Base-by-base conservation (phyloP, 2,888 invertebrate species). In the Hymenopus coronatus region DNA sequence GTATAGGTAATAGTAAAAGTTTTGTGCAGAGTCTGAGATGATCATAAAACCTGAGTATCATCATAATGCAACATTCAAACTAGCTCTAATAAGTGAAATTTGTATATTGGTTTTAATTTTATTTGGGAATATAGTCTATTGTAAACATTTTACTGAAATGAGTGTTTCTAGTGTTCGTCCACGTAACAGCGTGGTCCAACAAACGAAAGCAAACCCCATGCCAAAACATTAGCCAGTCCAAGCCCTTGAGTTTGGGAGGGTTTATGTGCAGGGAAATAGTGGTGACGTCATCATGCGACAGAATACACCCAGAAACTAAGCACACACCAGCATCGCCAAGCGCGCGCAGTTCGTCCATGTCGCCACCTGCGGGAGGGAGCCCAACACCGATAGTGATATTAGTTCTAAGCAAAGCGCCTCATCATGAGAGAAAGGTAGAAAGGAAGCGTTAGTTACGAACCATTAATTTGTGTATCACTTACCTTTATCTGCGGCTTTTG, bases 191-290 rank as follows among this genome's bases (percentile, higher is more conserved):
- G 54, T 70, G 54, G 54, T 20, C 54, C 54, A 20, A 70, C 54
- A 54, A 85, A 70, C 54, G 54, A 70, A 70, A 70, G 54, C 54
- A 87, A 81, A 87, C 87, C 87, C 87, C 87, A 87, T 87, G 87
- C 87, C 33, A 87, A n/a, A 30, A 87, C 87, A 87, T 33, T 87
- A 87, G 87, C 87, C 87, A 87, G 81, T 87, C 87, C 86, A 86
- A 84, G 84, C 84, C 84, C 84, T 70, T 70, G 54, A 70, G 54
- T 20, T 70, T 70, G 54, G 54, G 54, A 70, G 25, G 54, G 54
- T 70, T 20, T 70, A 70, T 70, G 54, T 70, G 54, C 54, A 92
- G 91, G 88, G 91, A 91, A 90, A 90, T 90, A 87, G 87, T 33
- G 70, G 87, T n/a, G 90, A 91, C 82, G 83, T 46, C 89, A 40